Conservation (phyloP, 1,140 invertebrate species). For the Gerris buenoi region DNA sequence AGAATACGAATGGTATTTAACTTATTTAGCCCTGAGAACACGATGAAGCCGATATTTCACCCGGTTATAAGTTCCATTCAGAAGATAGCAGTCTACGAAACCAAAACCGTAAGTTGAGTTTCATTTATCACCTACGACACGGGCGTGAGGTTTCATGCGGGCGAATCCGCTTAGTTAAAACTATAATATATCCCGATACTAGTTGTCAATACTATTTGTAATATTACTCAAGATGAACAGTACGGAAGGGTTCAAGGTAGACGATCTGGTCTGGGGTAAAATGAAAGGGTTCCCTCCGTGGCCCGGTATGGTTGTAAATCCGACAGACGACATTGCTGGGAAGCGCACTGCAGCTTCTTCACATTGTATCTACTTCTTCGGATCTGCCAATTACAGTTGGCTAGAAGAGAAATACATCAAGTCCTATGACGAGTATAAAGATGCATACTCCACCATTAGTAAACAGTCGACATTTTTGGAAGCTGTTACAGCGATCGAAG, state of each 20-base stretch:
- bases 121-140: background rate
- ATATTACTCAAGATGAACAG: slow-evolving; percentile 3
- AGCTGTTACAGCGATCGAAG: slow-evolving; percentile 72
- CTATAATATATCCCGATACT: background rate
- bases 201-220: too few species aligned
- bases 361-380: slow-evolving; percentile 87
- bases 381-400: slow-evolving; percentile 84
- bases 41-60: background rate
- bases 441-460: slow-evolving; percentile 57
- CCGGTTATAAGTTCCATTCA: background rate
- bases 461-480: slow-evolving; percentile 69
- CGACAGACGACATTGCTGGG: slow-evolving; percentile 46
- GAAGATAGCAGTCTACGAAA: slow-evolving; percentile 3
- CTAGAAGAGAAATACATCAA: slow-evolving; percentile 74
- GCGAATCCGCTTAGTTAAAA: background rate
- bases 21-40: too few species aligned
- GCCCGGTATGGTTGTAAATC: slow-evolving; percentile 72
- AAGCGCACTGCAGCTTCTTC: slow-evolving; percentile 42
- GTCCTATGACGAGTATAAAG: slow-evolving; percentile 66
- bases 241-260: slow-evolving; percentile 35
- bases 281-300: slow-evolving; percentile 89
- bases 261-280: slow-evolving; percentile 55
- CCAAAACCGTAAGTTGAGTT: slow-evolving; percentile 1
- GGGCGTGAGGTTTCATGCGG: background rate
- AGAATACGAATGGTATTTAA: too few species aligned